Base-by-base conservation (phyloP, 2,797 vertebrate genomes). In the Phataginus tricuspis region DNA sequence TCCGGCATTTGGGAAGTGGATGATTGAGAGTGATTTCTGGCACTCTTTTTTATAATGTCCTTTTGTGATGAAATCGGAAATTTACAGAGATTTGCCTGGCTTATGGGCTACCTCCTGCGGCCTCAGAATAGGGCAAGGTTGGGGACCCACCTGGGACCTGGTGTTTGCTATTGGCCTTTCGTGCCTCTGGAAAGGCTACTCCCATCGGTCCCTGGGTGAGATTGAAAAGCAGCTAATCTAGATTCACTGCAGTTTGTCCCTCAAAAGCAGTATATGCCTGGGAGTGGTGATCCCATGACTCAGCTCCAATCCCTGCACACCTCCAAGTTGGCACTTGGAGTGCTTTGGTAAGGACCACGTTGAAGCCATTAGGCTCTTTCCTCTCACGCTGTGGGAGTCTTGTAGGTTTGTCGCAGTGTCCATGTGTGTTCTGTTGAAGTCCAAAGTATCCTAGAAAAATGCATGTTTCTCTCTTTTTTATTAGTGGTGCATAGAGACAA, bases 401-500 rank as follows among this genome's bases (percentile, higher is more conserved):
- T 0, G 23, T 31, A n/a, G 18, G n/a, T 18, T n/a, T 45, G 66
- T 19, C 37, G 57, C 10, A 21, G 59, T 31, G 34, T 34, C 4
- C 9, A 19, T 0, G 31, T 19, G 27, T 29, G 21, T 91, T 91
- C 74, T 77, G 39, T 8, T 29, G n/a, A 77, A 53, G 42, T 53
- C 25, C 11, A 75, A 42, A 45, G 9, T 69, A 9, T 14, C 72
- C 92, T 74, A 55, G 74, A 59, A 79, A 79, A 84, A 55, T 23
- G 49, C 7, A 1, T 2, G 37, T 69, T 37, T 27, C 72, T 88
- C 37, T 92, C 49, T 78, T 78, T 96, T 79, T 77, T 63, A 94
- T 66, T 59, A 86, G 39, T 51, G n/a, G 55, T 15, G 0, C 23
- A 21, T 4, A 90, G 29, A 42, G 37, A 91, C 55, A 85, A n/a